Conservation (phyloP, 2,888 invertebrate species). For the Halictus quadricinctus region DNA sequence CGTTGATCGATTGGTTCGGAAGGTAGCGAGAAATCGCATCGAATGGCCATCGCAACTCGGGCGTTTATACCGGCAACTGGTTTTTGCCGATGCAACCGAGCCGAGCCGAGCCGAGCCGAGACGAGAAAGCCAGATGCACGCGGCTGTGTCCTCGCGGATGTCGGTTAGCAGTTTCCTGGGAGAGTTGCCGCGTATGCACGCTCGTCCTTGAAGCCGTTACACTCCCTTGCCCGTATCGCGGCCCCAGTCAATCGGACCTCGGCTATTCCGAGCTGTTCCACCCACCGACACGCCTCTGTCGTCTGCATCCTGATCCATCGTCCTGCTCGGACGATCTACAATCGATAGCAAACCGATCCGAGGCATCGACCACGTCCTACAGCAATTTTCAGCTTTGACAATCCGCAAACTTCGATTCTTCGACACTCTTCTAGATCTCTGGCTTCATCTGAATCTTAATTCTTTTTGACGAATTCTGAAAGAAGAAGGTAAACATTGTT, state of each 20-base stretch:
- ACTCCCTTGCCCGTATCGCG: constrained; percentile 69
- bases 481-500: no score
- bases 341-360: not conserved
- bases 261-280: constrained; percentile 67
- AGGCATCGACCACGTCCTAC: not conserved
- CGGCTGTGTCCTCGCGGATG: constrained; percentile 76
- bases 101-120: constrained; percentile 13
- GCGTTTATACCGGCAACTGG: constrained; percentile 56
- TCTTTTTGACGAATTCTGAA: no score
- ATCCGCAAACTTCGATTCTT: not conserved
- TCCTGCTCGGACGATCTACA: not conserved
- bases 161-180: constrained; percentile 80
- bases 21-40: constrained; percentile 51
- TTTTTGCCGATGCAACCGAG: constrained; percentile 64
- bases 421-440: no score
- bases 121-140: constrained; percentile 58
- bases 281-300: constrained; percentile 75
- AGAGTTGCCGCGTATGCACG: constrained; percentile 70
- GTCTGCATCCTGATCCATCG: constrained; percentile 9
- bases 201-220: constrained; percentile 79
- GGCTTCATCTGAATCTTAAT: not conserved
- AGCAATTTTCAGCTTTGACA: not conserved
- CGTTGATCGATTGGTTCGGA: constrained; percentile 37
- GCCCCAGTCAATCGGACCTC: constrained; percentile 68
- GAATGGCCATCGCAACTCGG: constrained; percentile 52